These are phyloP conservation scores for Bombylius major DNA, from an alignment of 2,888 invertebrate genomes.

Conservation along the genomic window DNA sequence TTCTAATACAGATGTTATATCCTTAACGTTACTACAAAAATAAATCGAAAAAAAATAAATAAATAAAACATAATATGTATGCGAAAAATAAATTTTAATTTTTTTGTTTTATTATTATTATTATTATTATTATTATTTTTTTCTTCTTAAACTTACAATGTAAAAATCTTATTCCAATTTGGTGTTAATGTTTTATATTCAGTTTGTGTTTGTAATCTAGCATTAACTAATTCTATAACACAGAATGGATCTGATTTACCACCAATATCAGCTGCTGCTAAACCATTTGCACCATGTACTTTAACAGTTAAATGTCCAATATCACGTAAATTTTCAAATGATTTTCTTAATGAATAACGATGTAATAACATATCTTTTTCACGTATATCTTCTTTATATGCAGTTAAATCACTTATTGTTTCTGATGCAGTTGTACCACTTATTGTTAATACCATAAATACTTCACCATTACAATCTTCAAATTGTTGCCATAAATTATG, in stretches of 20 bases:
- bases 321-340: slow-evolving; percentile 64
- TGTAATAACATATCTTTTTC: slow-evolving; percentile 50
- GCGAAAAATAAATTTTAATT: background rate
- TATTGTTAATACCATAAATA: slow-evolving; percentile 83
- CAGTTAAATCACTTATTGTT: slow-evolving; percentile 81
- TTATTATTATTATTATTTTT: background rate
- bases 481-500: slow-evolving; percentile 80
- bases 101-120: too few relatives aligned
- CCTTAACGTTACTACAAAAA: slow-evolving; percentile 66
- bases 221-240: slow-evolving; percentile 88
- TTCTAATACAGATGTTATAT: slow-evolving; percentile 88
- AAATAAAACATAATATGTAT: slow-evolving; percentile 1
- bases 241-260: slow-evolving; percentile 99
- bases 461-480: slow-evolving; percentile 74
- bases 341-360: slow-evolving; percentile 44
- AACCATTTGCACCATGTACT: slow-evolving; percentile 71
- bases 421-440: slow-evolving; percentile 90
- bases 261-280: slow-evolving; percentile 90
- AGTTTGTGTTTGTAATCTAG: slow-evolving; percentile 92
- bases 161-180: slow-evolving; percentile 97
- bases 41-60: slow-evolving; percentile 20
- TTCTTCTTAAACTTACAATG: slow-evolving; percentile 59
- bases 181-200: slow-evolving; percentile 96
- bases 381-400: slow-evolving; percentile 66
- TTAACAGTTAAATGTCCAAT: slow-evolving; percentile 92